Evolutionary conservation across 2,888 invertebrate genomes (phyloP), one percentile per base, ranked within the genome.

Genomic region (Lamellibrachia satsuma): DNA sequence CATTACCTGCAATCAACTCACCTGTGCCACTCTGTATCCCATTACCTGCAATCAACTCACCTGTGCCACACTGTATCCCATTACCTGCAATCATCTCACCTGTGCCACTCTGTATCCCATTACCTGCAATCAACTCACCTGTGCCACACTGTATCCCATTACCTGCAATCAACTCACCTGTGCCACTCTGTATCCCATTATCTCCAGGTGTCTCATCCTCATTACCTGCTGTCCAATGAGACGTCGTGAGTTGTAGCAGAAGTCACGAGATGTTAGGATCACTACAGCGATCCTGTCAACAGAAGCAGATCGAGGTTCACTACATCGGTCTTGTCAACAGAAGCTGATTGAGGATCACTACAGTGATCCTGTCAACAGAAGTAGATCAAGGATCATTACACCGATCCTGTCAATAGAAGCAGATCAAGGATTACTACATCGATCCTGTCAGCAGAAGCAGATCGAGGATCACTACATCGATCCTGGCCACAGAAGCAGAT

Each of bases 101-200:
- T 75, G 75, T 75, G 75, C 75, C 75, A 75, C 75, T n/a, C 0
- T 60, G 11, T 75, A 75, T 75, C 22, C 22, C 22, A 75, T 6
- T 22, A 75, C n/a, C 75, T 75, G 22, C 75, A 75, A 22, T 22
- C 22, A 75, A 22, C 75, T 75, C 75, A 75, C 75, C 75, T 75
- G 75, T 22, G 75, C 75, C 75, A 75, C 22, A 3, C 22, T 75
- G 22, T 22, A 75, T 75, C 15, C 11, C 22, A 2, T 75, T 75
- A 75, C 75, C 75, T 75, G 22, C 75, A 75, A 75, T 15, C 22
- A 75, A 75, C 75, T 75, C 52, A 94, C 94, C 93, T 97, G 96
- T 91, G 97, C 95, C 7, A 97, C 97, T 95, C 97, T 97, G 95
- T 97, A 97, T 7, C 97, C 97, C 95, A 97, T 96, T 94, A 97